phyloP scores from a whole-genome alignment of 2,113 vertebrate species.

The Varanus salvator region DNA sequence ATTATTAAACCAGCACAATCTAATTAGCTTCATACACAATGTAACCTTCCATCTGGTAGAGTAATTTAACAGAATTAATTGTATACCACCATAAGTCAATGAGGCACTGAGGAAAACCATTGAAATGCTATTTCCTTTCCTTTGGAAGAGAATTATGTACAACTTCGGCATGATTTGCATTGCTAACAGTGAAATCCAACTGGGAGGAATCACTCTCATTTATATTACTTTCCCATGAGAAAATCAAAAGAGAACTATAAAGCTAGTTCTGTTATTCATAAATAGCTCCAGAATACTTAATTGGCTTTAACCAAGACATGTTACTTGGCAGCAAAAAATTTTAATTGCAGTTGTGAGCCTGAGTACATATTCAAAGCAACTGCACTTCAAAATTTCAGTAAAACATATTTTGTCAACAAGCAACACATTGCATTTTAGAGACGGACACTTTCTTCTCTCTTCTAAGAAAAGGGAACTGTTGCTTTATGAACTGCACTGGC shows the following conservation, averaged over 20 bases:
- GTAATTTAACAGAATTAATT: constrained; percentile 89
- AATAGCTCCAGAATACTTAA: constrained; percentile 82
- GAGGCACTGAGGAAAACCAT: constrained; percentile 89
- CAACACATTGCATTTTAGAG: constrained; percentile 71
- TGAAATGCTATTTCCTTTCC: constrained; percentile 93
- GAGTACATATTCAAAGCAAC: constrained; percentile 75
- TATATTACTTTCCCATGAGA: constrained; percentile 89
- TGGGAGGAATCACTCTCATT: constrained; percentile 88
- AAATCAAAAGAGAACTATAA: constrained; percentile 84
- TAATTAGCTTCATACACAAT: constrained; percentile 86
- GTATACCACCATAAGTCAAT: constrained; percentile 88
- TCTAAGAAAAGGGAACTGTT: not conserved
- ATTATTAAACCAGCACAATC: constrained; percentile 79
- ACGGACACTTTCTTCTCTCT: constrained; percentile 22
- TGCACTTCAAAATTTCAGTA: constrained; percentile 68
- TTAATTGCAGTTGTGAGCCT: constrained; percentile 77
- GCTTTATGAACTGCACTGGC: too few species aligned
- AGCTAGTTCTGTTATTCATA: constrained; percentile 83
- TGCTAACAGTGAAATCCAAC: constrained; percentile 84
- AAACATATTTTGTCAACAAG: constrained; percentile 63
- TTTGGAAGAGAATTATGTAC: constrained; percentile 91
- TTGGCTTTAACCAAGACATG: constrained; percentile 77
- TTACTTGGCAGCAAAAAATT: constrained; percentile 79
- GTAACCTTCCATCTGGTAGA: constrained; percentile 86
- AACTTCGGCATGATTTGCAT: constrained; percentile 86